Conservation (phyloP, 2,888 invertebrate genomes). For the Conomelus anceps region DNA sequence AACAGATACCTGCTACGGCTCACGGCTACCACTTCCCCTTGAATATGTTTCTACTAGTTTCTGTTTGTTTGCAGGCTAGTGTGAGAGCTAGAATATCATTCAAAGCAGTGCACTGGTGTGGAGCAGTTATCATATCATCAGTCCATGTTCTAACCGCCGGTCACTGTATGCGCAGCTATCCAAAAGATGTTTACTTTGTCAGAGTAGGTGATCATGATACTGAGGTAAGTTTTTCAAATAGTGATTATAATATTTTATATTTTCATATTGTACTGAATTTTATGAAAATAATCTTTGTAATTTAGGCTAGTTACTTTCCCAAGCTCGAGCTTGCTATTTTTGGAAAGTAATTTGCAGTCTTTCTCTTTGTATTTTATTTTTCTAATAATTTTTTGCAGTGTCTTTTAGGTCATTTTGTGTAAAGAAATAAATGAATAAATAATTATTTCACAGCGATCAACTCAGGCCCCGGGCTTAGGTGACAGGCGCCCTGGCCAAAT, state of each 20-base stretch:
- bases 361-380: too few species aligned
- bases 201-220: constrained; percentile 69
- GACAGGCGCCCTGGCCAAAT: too few species aligned
- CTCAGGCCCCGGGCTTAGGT: too few species aligned
- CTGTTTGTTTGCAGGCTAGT: constrained; percentile 50
- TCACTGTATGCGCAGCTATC: constrained; percentile 62
- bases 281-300: background rate
- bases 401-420: too few species aligned
- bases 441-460: too few species aligned
- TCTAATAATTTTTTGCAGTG: too few species aligned
- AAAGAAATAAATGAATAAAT: too few species aligned
- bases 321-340: too few species aligned
- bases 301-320: too few species aligned
- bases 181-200: constrained; percentile 59
- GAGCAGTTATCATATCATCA: constrained; percentile 60
- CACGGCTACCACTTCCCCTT: too few species aligned
- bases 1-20: too few species aligned
- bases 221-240: constrained; percentile 43
- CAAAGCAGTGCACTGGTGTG: constrained; percentile 63
- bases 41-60: background rate
- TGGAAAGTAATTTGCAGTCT: too few species aligned
- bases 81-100: constrained; percentile 52
- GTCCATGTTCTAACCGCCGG: constrained; percentile 63
- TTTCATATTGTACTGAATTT: background rate
- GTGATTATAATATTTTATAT: background rate